Evolutionary conservation across 2,113 vertebrate species (phyloP), one percentile per base, ranked within the genome.

Genomic region (Conger conger): DNA sequence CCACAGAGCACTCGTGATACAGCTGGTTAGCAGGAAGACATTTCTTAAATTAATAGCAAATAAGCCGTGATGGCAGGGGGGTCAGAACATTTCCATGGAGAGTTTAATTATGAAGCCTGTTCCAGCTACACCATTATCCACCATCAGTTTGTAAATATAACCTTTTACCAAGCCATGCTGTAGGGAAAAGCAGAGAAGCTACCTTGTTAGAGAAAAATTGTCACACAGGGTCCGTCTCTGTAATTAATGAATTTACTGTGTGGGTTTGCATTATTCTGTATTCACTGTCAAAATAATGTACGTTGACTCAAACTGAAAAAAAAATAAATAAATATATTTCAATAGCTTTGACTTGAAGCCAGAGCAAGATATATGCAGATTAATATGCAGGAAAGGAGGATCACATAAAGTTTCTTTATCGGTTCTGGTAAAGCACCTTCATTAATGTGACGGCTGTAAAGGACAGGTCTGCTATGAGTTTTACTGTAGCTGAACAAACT

Each of bases 1-100:
- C 35, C 86, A 87, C 45, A 79, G 79, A 86, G 73, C 73, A 82
- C 77, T 81, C 60, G 27, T 60, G 81, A 83, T 76, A 42, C 73
- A 87, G 82, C 57, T 83, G 37, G 82, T 76, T 83, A 77, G 33
- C 20, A 76, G 77, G 63, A 35, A 80, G 23, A 20, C 45, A 30
- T 76, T 35, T 57, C 82, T 53, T 79, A 73, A 80, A 82, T 79
- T 30, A 82, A 57, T 76, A 38, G 81, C 37, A 81, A 87, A 81
- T 45, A 20, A 85, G 40, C 60, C 20, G 42, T 20, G 37, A 33
- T 82, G 33, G 45, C 53, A 50, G 16, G 18, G 38, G 79, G 30
- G 80, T 76, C 45, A 38, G 40, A 18, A 82, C 18, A 54, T 82
- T 76, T 78, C 80, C 85, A 82, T 86, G 77, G 45, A 54, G 42